Percentiles rank a stretch among this genome's conserved stretches.
Conservation (phyloP, 37 sponge, comb jelly and placozoan genomes). For the Chondrilla cf. caribensis region DNA sequence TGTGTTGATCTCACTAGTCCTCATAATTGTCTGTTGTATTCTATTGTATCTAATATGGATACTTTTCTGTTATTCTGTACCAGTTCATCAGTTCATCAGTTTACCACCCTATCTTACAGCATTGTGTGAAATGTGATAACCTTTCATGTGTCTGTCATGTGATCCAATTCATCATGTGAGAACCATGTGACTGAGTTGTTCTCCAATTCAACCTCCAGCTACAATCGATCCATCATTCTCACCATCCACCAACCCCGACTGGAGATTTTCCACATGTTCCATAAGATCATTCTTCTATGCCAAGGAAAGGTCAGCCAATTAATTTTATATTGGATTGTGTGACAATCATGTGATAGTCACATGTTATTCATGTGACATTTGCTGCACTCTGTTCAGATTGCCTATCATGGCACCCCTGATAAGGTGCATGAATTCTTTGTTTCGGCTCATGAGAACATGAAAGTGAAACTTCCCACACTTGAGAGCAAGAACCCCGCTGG, state of each 20-base stretch:
- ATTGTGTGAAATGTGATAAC: no score
- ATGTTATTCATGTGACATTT: no score
- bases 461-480: neutral
- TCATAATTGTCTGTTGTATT: no score
- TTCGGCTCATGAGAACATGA: neutral
- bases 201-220: neutral
- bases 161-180: no score
- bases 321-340: neutral
- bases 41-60: no score
- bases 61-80: no score
- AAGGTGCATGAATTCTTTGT: neutral
- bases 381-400: no score
- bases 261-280: conserved; percentile 76
- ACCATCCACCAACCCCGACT: conserved; percentile 80
- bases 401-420: neutral
- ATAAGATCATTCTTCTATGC: conserved; percentile 50
- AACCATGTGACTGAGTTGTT: neutral
- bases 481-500: neutral
- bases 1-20: no score
- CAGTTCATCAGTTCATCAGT: no score
- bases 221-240: conserved; percentile 64
- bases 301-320: conserved; percentile 54
- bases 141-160: no score
- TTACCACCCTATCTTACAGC: no score
- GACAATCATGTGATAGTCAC: no score